Percentiles rank a stretch among this genome's conserved stretches.
phyloP scores from a whole-genome alignment of 2,113 vertebrate genomes.

The Misgurnus anguillicaudatus region DNA sequence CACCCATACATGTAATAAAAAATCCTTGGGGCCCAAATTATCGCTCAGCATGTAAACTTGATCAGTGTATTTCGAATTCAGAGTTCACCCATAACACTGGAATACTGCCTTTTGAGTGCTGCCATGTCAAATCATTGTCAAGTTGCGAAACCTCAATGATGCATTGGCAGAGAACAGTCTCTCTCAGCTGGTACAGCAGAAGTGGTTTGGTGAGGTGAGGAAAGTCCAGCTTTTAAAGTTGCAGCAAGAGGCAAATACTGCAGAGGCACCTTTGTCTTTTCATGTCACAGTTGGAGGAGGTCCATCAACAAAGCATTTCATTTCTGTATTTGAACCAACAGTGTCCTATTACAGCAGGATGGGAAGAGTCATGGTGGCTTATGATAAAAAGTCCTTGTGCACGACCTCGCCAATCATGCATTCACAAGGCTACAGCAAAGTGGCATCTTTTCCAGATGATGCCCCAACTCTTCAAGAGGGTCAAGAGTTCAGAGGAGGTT shows the following conservation, averaged over 20 bases:
- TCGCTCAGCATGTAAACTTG: not conserved
- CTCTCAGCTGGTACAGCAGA: conserved; percentile 2
- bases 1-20: not conserved
- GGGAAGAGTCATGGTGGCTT: not conserved
- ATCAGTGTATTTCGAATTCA: not conserved
- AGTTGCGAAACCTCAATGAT: not conserved
- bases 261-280: not conserved
- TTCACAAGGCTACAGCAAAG: not conserved
- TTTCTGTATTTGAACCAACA: not conserved
- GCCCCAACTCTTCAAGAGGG: not conserved
- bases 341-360: not conserved
- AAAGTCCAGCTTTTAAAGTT: not conserved
- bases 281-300: not conserved
- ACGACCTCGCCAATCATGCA: not conserved
- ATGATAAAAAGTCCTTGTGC: not conserved
- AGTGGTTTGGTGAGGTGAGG: not conserved
- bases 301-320: not conserved
- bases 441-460: conserved; percentile 8
- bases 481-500: not conserved
- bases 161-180: not conserved
- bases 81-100: not conserved
- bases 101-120: not conserved
- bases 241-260: not conserved
- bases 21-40: not conserved
- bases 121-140: not conserved